Evolutionary conservation across 64 coral and sea anemone species (phyloP).

Genomic region (Orbicella faveolata): DNA sequence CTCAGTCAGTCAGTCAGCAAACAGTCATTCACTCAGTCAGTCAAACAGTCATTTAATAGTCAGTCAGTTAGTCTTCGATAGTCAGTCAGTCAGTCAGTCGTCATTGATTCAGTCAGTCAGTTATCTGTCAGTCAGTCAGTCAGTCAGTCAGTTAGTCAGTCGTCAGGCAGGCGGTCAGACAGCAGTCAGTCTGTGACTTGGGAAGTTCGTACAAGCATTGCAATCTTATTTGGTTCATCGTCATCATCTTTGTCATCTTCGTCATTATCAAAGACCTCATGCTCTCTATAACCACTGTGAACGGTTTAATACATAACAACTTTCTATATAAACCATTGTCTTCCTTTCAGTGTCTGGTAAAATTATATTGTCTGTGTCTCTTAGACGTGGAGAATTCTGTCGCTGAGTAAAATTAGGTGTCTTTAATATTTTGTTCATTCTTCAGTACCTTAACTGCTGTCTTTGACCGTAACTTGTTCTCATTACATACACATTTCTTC

Average conservation of each 20-base stretch:
- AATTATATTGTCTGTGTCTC: background rate
- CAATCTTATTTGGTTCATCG: background rate
- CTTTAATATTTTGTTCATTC: too few species aligned
- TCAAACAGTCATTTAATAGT: background rate
- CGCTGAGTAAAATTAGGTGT: too few species aligned
- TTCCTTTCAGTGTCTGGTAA: too few species aligned
- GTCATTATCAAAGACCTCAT: too few species aligned
- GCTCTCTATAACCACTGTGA: too few species aligned
- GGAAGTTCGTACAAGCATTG: too few species aligned
- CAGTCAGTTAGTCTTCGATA: background rate
- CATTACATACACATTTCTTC: too few species aligned
- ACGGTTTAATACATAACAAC: too few species aligned
- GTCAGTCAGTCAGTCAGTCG: background rate
- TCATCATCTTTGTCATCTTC: background rate
- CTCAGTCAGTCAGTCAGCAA: background rate
- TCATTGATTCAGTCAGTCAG: too few species aligned
- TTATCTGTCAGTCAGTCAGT: background rate
- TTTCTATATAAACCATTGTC: too few species aligned
- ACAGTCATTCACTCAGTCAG: background rate
- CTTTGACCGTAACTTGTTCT: too few species aligned
- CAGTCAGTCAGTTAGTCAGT: background rate
- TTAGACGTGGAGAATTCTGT: background rate
- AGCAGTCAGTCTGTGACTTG: background rate
- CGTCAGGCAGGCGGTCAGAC: background rate
- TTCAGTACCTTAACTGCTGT: too few species aligned